phyloP scores from a whole-genome alignment of 2,797 vertebrate genomes.

The Kryptopterus vitreolus region DNA sequence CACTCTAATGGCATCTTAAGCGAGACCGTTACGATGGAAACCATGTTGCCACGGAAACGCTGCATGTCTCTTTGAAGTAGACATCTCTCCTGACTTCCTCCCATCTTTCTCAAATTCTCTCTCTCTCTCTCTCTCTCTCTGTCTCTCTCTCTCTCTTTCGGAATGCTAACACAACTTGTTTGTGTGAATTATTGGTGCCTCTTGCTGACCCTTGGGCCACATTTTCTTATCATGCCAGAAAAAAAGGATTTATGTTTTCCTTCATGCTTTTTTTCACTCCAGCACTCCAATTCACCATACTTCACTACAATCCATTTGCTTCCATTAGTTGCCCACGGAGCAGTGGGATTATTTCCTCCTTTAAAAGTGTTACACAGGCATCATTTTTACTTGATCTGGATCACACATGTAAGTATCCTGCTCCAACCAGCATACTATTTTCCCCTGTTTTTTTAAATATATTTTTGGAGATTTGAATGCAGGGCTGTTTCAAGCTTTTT shows the following conservation, averaged over 20 bases:
- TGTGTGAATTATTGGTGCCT: slow-evolving; percentile 26
- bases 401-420: background rate
- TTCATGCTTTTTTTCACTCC: slow-evolving; percentile 4
- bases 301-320: background rate
- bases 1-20: slow-evolving; percentile 82
- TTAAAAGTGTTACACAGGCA: background rate
- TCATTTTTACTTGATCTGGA: background rate
- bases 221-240: background rate
- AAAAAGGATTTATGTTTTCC: background rate
- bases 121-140: slow-evolving; percentile 21
- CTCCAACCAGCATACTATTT: background rate
- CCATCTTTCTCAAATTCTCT: slow-evolving; percentile 22
- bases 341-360: background rate
- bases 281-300: background rate
- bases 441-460: background rate
- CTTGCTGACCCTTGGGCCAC: slow-evolving; percentile 20
- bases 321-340: slow-evolving; percentile 31
- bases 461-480: too few species aligned
- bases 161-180: slow-evolving; percentile 13
- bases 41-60: slow-evolving; percentile 92
- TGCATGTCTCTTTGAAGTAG: slow-evolving; percentile 92
- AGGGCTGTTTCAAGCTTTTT: too few species aligned
- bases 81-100: slow-evolving; percentile 79
- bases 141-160: background rate
- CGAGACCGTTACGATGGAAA: slow-evolving; percentile 78